These are phyloP conservation scores for Drosophila dunni DNA, from an alignment of 1,140 invertebrate species.

Conservation along the genomic window DNA sequence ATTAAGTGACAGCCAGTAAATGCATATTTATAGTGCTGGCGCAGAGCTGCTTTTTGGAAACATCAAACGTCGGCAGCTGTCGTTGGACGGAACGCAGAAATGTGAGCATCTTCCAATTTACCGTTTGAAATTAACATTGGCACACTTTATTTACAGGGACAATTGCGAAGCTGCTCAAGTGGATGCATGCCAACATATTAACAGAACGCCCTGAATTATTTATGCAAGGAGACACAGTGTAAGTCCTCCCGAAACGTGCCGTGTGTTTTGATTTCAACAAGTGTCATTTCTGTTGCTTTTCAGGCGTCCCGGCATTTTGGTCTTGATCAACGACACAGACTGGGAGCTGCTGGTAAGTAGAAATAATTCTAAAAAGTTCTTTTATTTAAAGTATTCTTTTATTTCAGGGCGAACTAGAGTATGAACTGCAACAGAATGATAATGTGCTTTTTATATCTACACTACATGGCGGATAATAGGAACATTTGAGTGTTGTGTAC, in stretches of 20 bases:
- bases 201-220: slow-evolving; percentile 95
- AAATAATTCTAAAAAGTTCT: background rate
- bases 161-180: slow-evolving; percentile 89
- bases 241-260: slow-evolving; percentile 77
- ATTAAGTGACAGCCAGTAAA: background rate
- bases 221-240: slow-evolving; percentile 92
- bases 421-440: slow-evolving; percentile 86
- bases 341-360: slow-evolving; percentile 93
- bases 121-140: background rate
- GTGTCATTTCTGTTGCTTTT: slow-evolving; percentile 50
- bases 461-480: slow-evolving; percentile 86
- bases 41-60: slow-evolving; percentile 95
- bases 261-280: background rate
- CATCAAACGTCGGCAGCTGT: slow-evolving; percentile 89
- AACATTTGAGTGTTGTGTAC: too few relatives aligned
- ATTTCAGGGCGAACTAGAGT: slow-evolving; percentile 85
- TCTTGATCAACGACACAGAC: slow-evolving; percentile 96
- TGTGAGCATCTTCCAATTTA: slow-evolving; percentile 83
- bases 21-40: slow-evolving; percentile 88
- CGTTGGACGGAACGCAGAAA: slow-evolving; percentile 85
- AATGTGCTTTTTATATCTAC: slow-evolving; percentile 87
- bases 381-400: background rate
- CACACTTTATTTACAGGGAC: slow-evolving; percentile 88
- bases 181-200: slow-evolving; percentile 94
- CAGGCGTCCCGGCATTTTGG: slow-evolving; percentile 95